Evolutionary conservation across 2,888 invertebrate species (phyloP).

Genomic region (Shargacucullia verbasci): DNA sequence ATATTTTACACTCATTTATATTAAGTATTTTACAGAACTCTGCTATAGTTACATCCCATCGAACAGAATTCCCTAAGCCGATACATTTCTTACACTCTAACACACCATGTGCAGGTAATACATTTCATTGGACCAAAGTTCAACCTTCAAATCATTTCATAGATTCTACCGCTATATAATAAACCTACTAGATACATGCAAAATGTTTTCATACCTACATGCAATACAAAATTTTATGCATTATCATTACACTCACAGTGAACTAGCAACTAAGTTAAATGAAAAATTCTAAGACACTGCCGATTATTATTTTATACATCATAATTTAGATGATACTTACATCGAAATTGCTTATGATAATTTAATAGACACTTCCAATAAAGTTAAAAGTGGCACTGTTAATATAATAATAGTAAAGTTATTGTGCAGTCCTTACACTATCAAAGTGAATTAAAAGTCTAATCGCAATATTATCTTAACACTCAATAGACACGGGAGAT

Average conservation of each 20-base stretch:
- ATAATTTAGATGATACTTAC: constrained; percentile 58
- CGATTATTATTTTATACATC: constrained; percentile 60
- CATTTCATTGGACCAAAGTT: constrained; percentile 88
- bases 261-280: constrained; percentile 63
- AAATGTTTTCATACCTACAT: constrained; percentile 56
- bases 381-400: constrained; percentile 83
- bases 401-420: constrained; percentile 72
- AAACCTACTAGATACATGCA: constrained; percentile 54
- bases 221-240: constrained; percentile 56
- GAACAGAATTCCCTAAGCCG: constrained; percentile 46
- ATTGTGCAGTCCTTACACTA: constrained; percentile 82
- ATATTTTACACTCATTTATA: constrained; percentile 38
- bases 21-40: constrained; percentile 40
- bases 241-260: constrained; percentile 64
- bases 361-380: constrained; percentile 69
- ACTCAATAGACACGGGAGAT: constrained; percentile 69
- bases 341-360: constrained; percentile 70
- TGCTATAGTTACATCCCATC: constrained; percentile 37
- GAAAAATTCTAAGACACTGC: constrained; percentile 69
- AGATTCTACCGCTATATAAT: constrained; percentile 59
- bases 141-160: constrained; percentile 84
- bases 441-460: constrained; percentile 69
- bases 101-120: constrained; percentile 85
- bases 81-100: constrained; percentile 70
- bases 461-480: constrained; percentile 66